Evolutionary conservation across 2,113 vertebrate species (phyloP), one percentile per base, ranked within the genome.

Genomic region (Panurus biarmicus): DNA sequence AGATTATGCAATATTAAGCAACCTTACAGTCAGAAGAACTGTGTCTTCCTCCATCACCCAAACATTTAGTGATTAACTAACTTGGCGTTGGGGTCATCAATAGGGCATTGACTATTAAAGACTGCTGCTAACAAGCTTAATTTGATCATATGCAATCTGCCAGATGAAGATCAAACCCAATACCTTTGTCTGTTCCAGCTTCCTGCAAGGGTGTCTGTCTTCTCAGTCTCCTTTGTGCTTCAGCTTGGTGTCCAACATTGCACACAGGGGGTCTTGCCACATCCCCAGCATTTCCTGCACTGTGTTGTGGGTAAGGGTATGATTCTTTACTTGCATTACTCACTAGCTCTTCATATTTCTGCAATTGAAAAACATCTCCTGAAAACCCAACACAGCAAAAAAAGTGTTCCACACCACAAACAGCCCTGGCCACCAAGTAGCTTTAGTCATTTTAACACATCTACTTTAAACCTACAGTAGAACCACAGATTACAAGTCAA

Each of bases 111-210:
- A 44, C n/a, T 82, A 71, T 44, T 74, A 44, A 79, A 79, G 10
- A 84, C 19, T 75, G 58, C 54, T 91, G 64, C 31, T 66, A 87
- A 79, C 9, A 82, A 50, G 38, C 4, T 73, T 70, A 47, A 78
- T 53, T 57, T 47, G 45, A 79, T 50, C 9, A 61, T 26, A 84
- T 4, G 44, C 9, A 54, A 26, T 60, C 51, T 70, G 31, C 4
- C 57, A 88, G 24, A 78, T 47, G 12, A 64, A 69, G 75, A 86
- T 6, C 7, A 89, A 96, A 71, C 17, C 12, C 1, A 54, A 66
- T 96, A 98, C 97, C 98, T 95, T 87, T 51, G 65, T 81, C 75
- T 67, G 62, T 74, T 88, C 79, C 91, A 80, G 75, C 65, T 85
- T 93, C 93, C 66, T 90, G 89, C 47, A 87, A 58, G 35, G 86